A percentile compares a stretch with the other conserved stretches of the same genome.
phyloP scores from a whole-genome alignment of 2,888 invertebrate genomes.

The Pomacea canaliculata region DNA sequence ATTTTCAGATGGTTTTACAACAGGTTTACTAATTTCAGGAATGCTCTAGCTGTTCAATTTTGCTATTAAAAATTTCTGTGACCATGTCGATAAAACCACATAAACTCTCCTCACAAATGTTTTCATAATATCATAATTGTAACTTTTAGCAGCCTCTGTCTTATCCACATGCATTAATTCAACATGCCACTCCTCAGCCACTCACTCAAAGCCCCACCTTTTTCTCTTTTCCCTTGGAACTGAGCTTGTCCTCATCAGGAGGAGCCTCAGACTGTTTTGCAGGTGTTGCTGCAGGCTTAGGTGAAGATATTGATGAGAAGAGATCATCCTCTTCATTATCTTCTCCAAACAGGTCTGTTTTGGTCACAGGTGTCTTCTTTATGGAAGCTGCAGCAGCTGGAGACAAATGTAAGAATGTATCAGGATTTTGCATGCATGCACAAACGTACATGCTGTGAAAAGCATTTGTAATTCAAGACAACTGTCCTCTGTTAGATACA shows the following conservation, averaged over 20 bases:
- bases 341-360: conserved; percentile 35
- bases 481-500: no score
- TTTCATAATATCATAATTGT: no score
- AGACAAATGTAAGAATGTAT: not conserved
- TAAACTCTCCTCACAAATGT: no score
- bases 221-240: conserved; percentile 27
- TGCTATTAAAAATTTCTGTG: no score
- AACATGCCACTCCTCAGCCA: no score
- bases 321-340: conserved; percentile 39
- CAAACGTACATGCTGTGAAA: no score
- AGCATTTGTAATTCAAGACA: no score
- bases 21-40: not conserved
- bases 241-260: conserved; percentile 25
- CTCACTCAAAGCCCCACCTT: conserved; percentile 25
- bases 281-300: conserved; percentile 1
- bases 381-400: conserved; percentile 13
- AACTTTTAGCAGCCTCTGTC: no score
- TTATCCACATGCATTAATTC: no score
- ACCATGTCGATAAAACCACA: no score
- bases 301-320: conserved; percentile 20
- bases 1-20: not conserved
- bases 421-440: no score
- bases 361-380: conserved; percentile 19
- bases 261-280: conserved; percentile 9
- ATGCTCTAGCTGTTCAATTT: no score